phyloP scores from a whole-genome alignment of 23 tunicate genomes.

The Halocynthia aurantium region DNA sequence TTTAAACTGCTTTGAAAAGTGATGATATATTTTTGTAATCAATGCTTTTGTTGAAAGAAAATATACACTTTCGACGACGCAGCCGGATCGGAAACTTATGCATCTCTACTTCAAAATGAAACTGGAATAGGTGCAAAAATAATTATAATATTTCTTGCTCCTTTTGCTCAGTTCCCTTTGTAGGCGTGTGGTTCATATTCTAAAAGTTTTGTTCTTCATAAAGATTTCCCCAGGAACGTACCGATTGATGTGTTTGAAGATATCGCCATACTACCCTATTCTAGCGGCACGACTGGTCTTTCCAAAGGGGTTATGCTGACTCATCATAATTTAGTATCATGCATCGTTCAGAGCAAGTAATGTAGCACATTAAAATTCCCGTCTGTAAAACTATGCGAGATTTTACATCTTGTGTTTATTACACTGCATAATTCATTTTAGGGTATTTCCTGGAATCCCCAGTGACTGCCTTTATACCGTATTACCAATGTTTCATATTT shows the following conservation, averaged over 20 bases:
- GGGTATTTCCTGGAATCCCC: constrained; percentile 5
- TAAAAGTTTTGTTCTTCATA: not conserved
- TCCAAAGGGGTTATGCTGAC: constrained; percentile 81
- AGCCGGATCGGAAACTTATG: not conserved
- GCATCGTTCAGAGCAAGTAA: constrained; percentile 11
- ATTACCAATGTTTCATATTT: constrained; percentile 58
- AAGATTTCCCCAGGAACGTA: constrained; percentile 24
- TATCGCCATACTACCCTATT: constrained; percentile 12
- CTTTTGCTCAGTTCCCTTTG: not conserved
- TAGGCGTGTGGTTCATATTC: no score
- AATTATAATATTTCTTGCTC: not conserved
- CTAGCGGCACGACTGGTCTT: constrained; percentile 45
- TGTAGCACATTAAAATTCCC: no score
- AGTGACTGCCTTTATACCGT: constrained; percentile 35
- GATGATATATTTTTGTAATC: not conserved
- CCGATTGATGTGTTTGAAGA: constrained; percentile 7
- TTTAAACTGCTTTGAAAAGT: not conserved
- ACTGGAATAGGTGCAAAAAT: constrained; percentile 10
- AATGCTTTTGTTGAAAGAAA: constrained; percentile 12
- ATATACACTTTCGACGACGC: constrained; percentile 26
- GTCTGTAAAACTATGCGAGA: no score
- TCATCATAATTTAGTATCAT: constrained; percentile 30
- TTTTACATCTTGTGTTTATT: no score
- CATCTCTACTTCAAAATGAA: constrained; percentile 18
- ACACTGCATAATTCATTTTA: not conserved